Evolutionary conservation across 37 sponge, comb jelly and placozoan species (phyloP), one percentile per base, ranked within the genome.

Genomic region (Cliona cf. orientalis): DNA sequence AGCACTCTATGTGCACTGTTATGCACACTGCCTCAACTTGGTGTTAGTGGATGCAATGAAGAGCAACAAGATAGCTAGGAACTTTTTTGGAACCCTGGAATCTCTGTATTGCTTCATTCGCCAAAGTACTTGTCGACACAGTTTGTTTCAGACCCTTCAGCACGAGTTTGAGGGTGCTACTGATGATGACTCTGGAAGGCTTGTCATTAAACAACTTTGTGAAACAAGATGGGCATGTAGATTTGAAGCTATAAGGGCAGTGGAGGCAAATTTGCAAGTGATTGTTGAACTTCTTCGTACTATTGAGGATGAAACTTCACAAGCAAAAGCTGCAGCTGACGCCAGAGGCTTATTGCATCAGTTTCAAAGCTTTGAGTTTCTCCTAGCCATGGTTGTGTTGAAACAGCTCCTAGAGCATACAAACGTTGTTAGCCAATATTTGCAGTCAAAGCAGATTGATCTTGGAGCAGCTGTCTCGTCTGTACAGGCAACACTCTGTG

Each of bases 371-470:
- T 65, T 65, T 65, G 66, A 65, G 33, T 65, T 65, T 65, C 66
- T 65, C 17, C 35, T 65, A 36, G 66, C 66, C 35, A 65, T 65
- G 26, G 66, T 65, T 65, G 66, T 65, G 35, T 65, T 65, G 35
- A 65, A 65, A 31, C 35, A 65, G 6, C 66, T 65, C 35, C 66
- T 65, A 34, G 35, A 65, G 32, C 32, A 29, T 65, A 65, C 66
- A 21, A 65, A 65, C 33, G 66, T 5, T 65, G 5, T 65, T 2
- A 65, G 66, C 32, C 66, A 34, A 36, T 65, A 65, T 29, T 36
- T 65, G 17, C 66, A 65, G 35, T 65, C 66, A 65, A 65, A 65
- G 35, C 66, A 65, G 35, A 65, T 65, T 31, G 66, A 65, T 29
- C 32, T 65, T 31, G 66, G 66, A 65, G 66, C 66, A 29, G 66